Percentiles rank a stretch among this genome's conserved stretches.
Evolutionary conservation across 2,797 vertebrate species (phyloP).

Genomic region (Phataginus tricuspis): DNA sequence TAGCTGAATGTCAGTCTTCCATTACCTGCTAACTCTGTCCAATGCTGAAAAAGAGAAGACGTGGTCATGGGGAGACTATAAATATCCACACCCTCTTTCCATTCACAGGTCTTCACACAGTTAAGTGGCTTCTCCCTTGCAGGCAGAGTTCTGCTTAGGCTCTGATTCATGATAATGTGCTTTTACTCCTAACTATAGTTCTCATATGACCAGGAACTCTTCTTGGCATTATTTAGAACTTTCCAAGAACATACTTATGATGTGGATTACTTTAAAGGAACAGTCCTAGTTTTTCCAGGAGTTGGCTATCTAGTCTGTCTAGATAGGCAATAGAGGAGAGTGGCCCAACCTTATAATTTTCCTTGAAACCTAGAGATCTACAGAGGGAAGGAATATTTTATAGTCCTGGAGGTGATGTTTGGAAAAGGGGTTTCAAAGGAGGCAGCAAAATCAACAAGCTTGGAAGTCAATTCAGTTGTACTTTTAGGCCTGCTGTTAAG

Average conservation of each 20-base stretch:
- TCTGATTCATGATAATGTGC: conserved; percentile 8
- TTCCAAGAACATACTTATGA: conserved; percentile 8
- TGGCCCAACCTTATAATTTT: background rate
- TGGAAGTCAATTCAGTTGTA: background rate
- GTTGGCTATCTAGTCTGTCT: background rate
- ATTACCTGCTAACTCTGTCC: conserved; percentile 13
- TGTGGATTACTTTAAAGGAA: background rate
- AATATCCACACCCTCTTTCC: conserved; percentile 2
- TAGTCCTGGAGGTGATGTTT: background rate
- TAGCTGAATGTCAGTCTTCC: conserved; percentile 19
- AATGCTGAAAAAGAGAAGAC: background rate
- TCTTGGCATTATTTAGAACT: background rate
- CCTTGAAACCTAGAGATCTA: background rate
- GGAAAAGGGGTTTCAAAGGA: background rate
- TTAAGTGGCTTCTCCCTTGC: background rate
- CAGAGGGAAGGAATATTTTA: background rate
- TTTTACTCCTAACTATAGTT: conserved; percentile 5
- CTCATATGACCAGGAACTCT: conserved; percentile 41
- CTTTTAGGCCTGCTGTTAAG: background rate
- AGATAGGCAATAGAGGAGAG: background rate
- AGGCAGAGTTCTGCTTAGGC: background rate
- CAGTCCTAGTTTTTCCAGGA: background rate
- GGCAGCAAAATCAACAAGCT: background rate
- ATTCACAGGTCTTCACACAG: background rate
- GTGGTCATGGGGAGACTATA: background rate